Evolutionary conservation across 37 sponge, comb jelly and placozoan species (phyloP), one percentile per base, ranked within the genome.

Genomic region (Halisarca cf. caerulea): DNA sequence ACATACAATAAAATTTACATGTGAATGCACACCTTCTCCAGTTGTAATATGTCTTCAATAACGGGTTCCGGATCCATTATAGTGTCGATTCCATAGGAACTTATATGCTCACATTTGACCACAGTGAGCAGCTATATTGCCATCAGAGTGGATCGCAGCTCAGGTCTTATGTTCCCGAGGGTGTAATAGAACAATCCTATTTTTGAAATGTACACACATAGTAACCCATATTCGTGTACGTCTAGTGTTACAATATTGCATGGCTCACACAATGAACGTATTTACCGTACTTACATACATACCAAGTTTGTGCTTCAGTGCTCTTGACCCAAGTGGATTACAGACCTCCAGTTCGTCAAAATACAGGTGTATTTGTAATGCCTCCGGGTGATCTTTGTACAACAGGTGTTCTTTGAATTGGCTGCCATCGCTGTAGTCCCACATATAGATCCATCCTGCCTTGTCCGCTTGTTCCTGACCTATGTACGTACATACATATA

Each of bases 291-390:
- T n/a, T n/a, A n/a, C n/a, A n/a, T 21, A 86, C 84, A 44, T 84
- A 91, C 87, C 87, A 25, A 91, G 74, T 42, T 91, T 91, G 64
- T 91, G 91, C 45, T 80, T 86, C 23, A 45, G 83, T 0, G 86
- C 75, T 84, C 39, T 89, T 21, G 82, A 59, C 2, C 91, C 91
- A 20, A 87, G 59, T 34, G 87, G 91, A 79, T 91, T 91, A 61
- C 84, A 83, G 2, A 90, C 61, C 71, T 90, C 91, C n/a, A 86
- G 33, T 8, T 91, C 87, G 84, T 86, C 91, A 70, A 84, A 91
- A 40, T 87, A 91, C 42, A 87, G 42, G 61, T 70, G 68, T 35
- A 91, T 80, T 68, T 91, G 84, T 51, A 91, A 51, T 40, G 84
- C 83, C 35, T 62, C 54, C 3, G 42, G 34, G 47, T 83, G 73